phyloP scores from a whole-genome alignment of 2,113 vertebrate genomes.

The Aphelocoma coerulescens region DNA sequence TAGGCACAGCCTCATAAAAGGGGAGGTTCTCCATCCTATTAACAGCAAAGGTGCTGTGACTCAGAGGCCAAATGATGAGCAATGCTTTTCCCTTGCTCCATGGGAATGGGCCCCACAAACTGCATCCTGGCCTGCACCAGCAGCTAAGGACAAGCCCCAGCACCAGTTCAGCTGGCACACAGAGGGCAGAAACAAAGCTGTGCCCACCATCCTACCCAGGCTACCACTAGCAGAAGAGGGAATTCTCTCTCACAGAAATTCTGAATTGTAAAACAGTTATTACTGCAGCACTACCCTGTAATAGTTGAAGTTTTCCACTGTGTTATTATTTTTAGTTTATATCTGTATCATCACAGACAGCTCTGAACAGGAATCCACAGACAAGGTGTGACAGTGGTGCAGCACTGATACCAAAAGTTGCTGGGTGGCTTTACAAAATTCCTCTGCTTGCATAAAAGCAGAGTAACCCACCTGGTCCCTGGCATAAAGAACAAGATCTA shows the following conservation, averaged over 20 bases:
- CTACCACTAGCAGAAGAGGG: background rate
- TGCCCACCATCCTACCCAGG: background rate
- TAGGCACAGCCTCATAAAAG: slow-evolving; percentile 20
- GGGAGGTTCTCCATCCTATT: background rate
- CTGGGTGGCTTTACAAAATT: background rate
- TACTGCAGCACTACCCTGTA: background rate
- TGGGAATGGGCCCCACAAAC: background rate
- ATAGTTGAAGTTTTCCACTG: background rate
- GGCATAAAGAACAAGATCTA: background rate
- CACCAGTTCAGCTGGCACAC: background rate
- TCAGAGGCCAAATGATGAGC: slow-evolving; percentile 11
- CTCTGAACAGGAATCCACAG: background rate
- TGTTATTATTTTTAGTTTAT: background rate
- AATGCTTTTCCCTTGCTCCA: background rate
- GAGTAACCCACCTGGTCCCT: background rate
- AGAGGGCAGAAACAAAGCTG: background rate
- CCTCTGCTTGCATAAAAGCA: background rate
- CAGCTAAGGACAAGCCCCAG: background rate
- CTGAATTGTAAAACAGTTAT: background rate
- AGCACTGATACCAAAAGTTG: background rate
- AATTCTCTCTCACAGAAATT: background rate
- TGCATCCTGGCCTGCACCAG: background rate
- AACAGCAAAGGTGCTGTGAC: slow-evolving; percentile 7
- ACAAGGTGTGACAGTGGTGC: background rate
- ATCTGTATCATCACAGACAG: background rate